These are phyloP conservation scores for Campoplex capitator DNA, from an alignment of 2,888 invertebrate genomes.

Conservation along the genomic window DNA sequence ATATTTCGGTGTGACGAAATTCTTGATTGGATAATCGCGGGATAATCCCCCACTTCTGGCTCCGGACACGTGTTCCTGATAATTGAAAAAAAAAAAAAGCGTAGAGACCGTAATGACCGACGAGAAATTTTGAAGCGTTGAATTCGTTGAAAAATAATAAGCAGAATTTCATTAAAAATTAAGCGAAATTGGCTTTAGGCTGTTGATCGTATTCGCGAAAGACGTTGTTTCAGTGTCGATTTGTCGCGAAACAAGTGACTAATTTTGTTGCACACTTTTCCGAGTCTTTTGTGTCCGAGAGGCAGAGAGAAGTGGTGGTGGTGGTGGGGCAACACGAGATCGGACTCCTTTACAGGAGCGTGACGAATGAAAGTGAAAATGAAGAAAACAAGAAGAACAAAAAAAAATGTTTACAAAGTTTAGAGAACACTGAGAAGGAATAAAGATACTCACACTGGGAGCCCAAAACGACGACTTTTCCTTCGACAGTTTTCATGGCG, in stretches of 20 bases:
- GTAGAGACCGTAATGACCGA: neutral
- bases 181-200: neutral
- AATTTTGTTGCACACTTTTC: neutral
- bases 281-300: neutral
- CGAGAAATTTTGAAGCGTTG: neutral
- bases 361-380: neutral
- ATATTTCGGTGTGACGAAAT: slow-evolving; percentile 26
- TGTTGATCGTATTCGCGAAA: no score
- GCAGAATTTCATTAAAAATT: neutral
- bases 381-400: no score
- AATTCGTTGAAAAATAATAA: neutral
- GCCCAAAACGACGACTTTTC: slow-evolving; percentile 94
- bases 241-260: neutral
- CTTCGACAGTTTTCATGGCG: slow-evolving; percentile 91
- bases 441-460: slow-evolving; percentile 87
- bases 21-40: slow-evolving; percentile 46
- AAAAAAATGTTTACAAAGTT: neutral
- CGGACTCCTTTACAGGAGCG: slow-evolving; percentile 7
- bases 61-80: slow-evolving; percentile 14
- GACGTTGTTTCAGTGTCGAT: no score
- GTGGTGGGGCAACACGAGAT: neutral
- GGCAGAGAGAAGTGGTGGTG: no score
- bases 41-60: slow-evolving; percentile 40
- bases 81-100: slow-evolving; percentile 24
- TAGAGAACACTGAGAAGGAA: neutral